These are phyloP conservation scores for Exocentrus adspersus DNA, from an alignment of 2,888 invertebrate species.

Conservation along the genomic window DNA sequence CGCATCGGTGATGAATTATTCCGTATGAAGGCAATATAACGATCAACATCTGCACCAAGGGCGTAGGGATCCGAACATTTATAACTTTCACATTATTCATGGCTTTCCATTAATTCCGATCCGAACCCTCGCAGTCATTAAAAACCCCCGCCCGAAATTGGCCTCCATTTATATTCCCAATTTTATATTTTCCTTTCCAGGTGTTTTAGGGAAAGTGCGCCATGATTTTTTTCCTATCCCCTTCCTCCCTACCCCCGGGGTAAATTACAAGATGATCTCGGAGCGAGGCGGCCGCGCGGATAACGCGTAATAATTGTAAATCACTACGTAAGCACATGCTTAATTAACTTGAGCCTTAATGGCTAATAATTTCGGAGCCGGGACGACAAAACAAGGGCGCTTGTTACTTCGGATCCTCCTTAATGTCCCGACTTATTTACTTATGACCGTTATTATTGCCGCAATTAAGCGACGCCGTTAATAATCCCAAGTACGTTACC, in stretches of 20 bases:
- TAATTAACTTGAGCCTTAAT: background rate
- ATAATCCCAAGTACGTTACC: background rate
- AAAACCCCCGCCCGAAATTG: constrained; percentile 16
- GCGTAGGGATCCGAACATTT: constrained; percentile 9
- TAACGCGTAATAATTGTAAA: background rate
- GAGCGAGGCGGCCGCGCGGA: too few relatives aligned
- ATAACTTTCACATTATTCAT: constrained; percentile 20
- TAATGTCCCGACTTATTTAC: background rate
- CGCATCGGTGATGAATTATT: background rate
- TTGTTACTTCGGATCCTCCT: background rate
- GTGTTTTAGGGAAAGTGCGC: too few relatives aligned
- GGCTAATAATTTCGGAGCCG: background rate
- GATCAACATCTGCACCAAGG: background rate
- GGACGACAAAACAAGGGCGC: background rate
- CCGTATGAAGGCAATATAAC: background rate
- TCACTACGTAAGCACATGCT: background rate
- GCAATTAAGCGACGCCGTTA: background rate
- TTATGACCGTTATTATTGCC: background rate
- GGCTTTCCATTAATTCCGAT: constrained; percentile 22
- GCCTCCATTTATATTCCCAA: constrained; percentile 23
- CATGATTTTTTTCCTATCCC: too few relatives aligned
- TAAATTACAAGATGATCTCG: too few relatives aligned
- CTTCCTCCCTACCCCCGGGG: too few relatives aligned
- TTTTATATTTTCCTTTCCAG: constrained; percentile 10
- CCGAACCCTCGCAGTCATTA: constrained; percentile 16